Percentiles rank a stretch among this genome's conserved stretches.
These are phyloP conservation scores for Caenorhabditis afra DNA, from an alignment of 2,888 invertebrate genomes.

Conservation along the genomic window DNA sequence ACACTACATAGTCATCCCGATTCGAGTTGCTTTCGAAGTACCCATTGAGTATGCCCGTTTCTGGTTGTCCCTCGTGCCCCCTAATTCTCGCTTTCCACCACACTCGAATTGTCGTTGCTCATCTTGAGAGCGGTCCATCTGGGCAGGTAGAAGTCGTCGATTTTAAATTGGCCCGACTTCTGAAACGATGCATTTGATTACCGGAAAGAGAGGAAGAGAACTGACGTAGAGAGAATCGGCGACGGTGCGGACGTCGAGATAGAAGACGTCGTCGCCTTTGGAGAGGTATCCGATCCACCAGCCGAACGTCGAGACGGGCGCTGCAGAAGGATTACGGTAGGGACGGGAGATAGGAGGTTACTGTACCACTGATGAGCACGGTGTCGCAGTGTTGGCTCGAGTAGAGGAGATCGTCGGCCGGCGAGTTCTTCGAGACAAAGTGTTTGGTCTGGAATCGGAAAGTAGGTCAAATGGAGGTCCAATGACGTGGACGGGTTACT, in stretches of 20 bases:
- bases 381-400: slow-evolving; percentile 18
- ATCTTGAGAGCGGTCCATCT: slow-evolving; percentile 18
- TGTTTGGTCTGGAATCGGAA: neutral
- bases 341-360: neutral
- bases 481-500: neutral
- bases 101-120: neutral
- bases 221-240: slow-evolving; percentile 12
- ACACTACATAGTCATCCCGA: too few relatives aligned
- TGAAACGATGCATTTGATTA: neutral
- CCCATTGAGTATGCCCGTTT: too few relatives aligned
- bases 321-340: slow-evolving; percentile 6
- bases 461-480: neutral
- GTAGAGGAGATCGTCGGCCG: slow-evolving; percentile 9
- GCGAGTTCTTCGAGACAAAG: slow-evolving; percentile 21
- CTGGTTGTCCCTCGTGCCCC: too few relatives aligned
- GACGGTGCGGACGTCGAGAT: slow-evolving; percentile 3
- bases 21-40: too few relatives aligned
- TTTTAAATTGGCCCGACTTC: slow-evolving; percentile 7
- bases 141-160: slow-evolving; percentile 17
- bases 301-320: slow-evolving; percentile 16
- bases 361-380: slow-evolving; percentile 21
- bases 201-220: too few relatives aligned
- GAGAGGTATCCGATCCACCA: slow-evolving; percentile 35
- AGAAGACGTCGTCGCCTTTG: slow-evolving; percentile 22
- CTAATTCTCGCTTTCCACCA: neutral